Evolutionary conservation across 2,888 invertebrate genomes (phyloP).

Genomic region (Metacarcinus magister): DNA sequence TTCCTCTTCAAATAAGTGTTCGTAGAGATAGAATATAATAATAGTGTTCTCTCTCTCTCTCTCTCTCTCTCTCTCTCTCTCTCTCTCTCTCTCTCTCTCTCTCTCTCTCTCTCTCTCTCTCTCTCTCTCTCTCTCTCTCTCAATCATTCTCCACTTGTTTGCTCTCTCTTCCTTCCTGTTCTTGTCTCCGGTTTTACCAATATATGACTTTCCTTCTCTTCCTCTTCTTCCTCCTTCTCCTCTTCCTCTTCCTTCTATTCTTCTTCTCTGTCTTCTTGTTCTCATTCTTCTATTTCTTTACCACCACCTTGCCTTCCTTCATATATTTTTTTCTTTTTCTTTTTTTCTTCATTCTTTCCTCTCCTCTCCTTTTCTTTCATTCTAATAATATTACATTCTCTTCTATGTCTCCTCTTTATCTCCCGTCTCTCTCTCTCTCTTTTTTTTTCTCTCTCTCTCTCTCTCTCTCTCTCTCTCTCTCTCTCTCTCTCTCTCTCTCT

Average conservation of each 20-base stretch:
- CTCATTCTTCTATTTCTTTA: not conserved
- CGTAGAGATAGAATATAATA: not conserved
- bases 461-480: not conserved
- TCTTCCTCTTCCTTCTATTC: not conserved
- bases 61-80: not conserved
- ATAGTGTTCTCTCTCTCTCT: not conserved
- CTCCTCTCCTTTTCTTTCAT: not conserved
- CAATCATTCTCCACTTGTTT: slow-evolving; percentile 11
- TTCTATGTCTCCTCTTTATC: not conserved
- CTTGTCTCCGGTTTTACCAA: not conserved
- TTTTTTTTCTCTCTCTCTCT: not conserved
- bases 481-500: not conserved
- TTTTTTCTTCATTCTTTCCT: not conserved
- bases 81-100: not conserved
- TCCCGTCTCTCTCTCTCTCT: not conserved
- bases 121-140: slow-evolving; percentile 11
- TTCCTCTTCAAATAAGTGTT: not conserved
- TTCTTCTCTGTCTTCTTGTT: not conserved
- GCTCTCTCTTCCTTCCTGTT: not conserved
- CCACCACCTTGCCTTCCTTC: not conserved
- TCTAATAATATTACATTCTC: too few relatives aligned
- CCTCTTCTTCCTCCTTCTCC: not conserved
- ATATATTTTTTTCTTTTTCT: not conserved
- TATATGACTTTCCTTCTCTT: not conserved
- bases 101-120: slow-evolving; percentile 44